Conservation (phyloP, 1,140 invertebrate genomes). For the Drosophila asahinai region DNA sequence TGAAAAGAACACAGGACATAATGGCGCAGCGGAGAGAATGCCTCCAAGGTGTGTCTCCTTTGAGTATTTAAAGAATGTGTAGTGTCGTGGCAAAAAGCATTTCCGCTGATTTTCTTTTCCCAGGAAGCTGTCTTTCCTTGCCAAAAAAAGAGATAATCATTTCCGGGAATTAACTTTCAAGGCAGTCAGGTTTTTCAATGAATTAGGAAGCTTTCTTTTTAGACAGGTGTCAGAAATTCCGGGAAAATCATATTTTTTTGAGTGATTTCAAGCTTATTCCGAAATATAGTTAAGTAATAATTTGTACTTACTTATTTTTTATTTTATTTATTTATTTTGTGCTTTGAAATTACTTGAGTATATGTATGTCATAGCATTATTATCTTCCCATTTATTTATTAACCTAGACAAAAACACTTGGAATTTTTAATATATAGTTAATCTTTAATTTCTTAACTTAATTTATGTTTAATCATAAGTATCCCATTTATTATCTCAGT, state of each 20-base stretch:
- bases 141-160: not conserved
- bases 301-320: not conserved
- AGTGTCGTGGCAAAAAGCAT: not conserved
- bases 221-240: not conserved
- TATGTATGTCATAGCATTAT: too few species aligned
- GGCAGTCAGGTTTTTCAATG: not conserved
- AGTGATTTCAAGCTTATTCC: not conserved
- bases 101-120: constrained; percentile 1
- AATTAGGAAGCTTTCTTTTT: not conserved
- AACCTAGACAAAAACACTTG: too few species aligned
- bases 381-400: too few species aligned
- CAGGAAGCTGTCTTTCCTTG: not conserved
- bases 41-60: constrained; percentile 8
- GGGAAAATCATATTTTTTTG: not conserved
- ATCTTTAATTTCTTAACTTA: not conserved
- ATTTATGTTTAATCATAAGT: not conserved
- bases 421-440: too few species aligned
- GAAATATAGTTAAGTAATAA: not conserved
- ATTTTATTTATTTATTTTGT: too few species aligned
- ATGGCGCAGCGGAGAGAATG: constrained; percentile 3
- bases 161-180: not conserved
- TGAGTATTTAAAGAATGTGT: not conserved
- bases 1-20: constrained; percentile 15
- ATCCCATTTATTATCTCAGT: not conserved
- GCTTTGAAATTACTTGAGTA: too few species aligned